phyloP scores from a whole-genome alignment of 2,113 vertebrate species.

The Lepus americanus region DNA sequence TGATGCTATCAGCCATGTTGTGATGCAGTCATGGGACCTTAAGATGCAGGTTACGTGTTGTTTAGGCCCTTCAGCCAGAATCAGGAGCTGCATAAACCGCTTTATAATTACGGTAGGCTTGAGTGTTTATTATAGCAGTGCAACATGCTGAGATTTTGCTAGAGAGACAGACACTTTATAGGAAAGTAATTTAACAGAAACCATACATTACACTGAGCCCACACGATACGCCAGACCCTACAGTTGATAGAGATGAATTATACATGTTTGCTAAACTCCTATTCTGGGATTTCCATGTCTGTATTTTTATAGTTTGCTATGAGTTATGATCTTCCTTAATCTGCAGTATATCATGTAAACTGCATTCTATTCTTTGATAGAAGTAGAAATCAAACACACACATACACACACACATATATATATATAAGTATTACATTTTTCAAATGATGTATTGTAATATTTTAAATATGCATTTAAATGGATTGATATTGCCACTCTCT shows the following conservation, averaged over 20 bases:
- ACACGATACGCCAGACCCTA: neutral
- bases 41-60: no score
- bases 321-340: neutral
- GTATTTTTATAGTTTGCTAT: neutral
- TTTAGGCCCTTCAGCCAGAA: no score
- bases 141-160: neutral
- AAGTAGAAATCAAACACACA: neutral
- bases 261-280: neutral
- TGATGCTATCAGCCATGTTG: no score
- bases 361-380: neutral
- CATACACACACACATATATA: no score
- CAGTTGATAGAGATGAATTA: neutral
- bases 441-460: neutral
- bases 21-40: no score
- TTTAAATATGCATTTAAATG: neutral
- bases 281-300: neutral
- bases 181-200: neutral
- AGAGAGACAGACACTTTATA: neutral
- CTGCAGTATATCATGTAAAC: neutral
- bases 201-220: neutral
- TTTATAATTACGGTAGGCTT: no score
- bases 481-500: neutral
- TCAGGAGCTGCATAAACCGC: no score
- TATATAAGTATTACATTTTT: neutral
- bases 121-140: no score